Evolutionary conservation across 2,113 vertebrate species (phyloP), one percentile per base, ranked within the genome.

Genomic region (Cyanoramphus novaezelandiae): DNA sequence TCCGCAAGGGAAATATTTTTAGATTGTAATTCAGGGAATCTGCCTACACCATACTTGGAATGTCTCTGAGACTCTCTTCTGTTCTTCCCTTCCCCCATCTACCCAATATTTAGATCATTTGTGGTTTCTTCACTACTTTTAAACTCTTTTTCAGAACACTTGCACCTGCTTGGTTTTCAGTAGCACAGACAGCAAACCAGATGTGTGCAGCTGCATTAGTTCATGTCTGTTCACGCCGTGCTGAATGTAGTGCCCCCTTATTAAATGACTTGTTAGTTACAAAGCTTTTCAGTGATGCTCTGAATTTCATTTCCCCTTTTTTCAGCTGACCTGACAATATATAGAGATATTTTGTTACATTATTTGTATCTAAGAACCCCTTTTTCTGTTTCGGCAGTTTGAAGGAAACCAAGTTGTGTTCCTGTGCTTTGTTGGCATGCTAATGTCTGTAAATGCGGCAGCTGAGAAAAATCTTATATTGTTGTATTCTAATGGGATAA

Each of bases 1-100:
- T 96, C 91, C 65, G 83, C 86, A 94, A 82, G 95, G 69, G 80
- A 87, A 96, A 76, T 95, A 96, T 96, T 96, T 96, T 97, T 97
- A 96, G 95, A 89, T 72, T 95, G 91, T 90, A 95, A 92, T 96
- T 96, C 21, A 1, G 91, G 88, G 93, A 97, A 96, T 95, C 93
- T 96, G 96, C 96, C 95, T 94, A 96, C 92, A 94, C 88, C 81
- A 95, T 88, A 62, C 82, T 71, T 84, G 69, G 95, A 96, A 96
- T 93, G 92, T 84, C 86, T 94, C 88, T 90, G 55, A 93, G 90
- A 82, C 57, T 82, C 86, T 94, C 52, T 81, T 95, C 82, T 94
- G 78, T 92, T 93, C 85, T 85, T 77, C 78, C 86, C 81, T 92
- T 92, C 80, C 86, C 80, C 80, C 88, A 78, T 76, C 65, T 94